Base-by-base conservation (phyloP, 2,797 vertebrate genomes). In the Sphenodon punctatus region DNA sequence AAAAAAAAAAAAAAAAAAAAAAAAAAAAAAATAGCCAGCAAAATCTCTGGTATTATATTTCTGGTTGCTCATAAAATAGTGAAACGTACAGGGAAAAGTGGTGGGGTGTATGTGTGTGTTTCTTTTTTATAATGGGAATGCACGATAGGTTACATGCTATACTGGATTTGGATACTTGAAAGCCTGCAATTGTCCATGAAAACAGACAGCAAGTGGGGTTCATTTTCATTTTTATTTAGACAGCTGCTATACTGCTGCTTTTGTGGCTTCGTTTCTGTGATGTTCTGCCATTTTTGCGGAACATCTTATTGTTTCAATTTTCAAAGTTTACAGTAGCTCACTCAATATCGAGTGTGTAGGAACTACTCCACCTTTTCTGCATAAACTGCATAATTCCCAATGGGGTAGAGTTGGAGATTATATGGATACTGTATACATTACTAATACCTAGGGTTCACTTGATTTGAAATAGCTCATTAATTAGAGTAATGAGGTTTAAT, bases 251-350 rank as follows among this genome's bases (percentile, higher is more conserved):
- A n/a, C n/a, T n/a, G n/a, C n/a, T n/a, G n/a, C 0, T 0, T 58
- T 72, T 79, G n/a, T 80, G 73, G 58, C 79, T 91, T 90, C 39
- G 6, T 90, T 88, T 51, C 85, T 84, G 70, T 73, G 66, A 70
- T 74, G 15, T 68, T n/a, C 70, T 89, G 32, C 42, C 22, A 11
- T n/a, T 86, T 88, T 74, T 84, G 84, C 85, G 55, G 72, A 89
- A 80, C 82, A 58, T 41, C 59, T 72, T 53, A 38, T 70, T 81
- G 87, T 65, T 86, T 82, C 2, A 3, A 4, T 87, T 79, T 25
- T 81, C 46, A 58, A 58, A 80, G 6, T 88, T 88, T 58, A 19
- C 32, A 10, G 34, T 65, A 46, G 42, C 51, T 79, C 82, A 43
- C 13, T 74, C 20, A 77, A 42, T 51, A 60, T 56, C 58, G 46